Percentiles rank a stretch among this genome's conserved stretches.
phyloP scores from a whole-genome alignment of 2,113 vertebrate species.

The Actinemys pallida region DNA sequence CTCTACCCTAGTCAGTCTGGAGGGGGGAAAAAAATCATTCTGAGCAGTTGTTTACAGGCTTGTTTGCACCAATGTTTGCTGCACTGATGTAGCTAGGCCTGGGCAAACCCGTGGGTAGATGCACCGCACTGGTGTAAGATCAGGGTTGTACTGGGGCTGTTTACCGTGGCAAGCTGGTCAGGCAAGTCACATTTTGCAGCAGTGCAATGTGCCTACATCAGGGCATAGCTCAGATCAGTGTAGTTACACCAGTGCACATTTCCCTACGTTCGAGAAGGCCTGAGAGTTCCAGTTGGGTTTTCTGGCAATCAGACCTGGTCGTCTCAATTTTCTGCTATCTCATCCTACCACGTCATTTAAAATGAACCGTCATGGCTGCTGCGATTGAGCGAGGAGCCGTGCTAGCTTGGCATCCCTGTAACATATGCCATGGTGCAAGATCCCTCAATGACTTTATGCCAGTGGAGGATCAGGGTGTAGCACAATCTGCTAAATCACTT shows the following conservation, averaged over 20 bases:
- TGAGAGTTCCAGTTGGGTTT: neutral
- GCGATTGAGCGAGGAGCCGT: neutral
- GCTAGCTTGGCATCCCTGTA: no score
- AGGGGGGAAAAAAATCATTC: neutral
- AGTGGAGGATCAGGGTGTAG: no score
- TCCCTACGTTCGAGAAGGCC: neutral
- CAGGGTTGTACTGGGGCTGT: neutral
- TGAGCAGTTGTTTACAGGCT: neutral
- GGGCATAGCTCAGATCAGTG: neutral
- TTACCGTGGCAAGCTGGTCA: neutral
- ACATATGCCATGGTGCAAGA: no score
- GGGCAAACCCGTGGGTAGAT: neutral
- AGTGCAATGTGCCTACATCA: neutral
- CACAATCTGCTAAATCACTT: no score
- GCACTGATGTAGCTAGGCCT: neutral
- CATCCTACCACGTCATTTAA: neutral
- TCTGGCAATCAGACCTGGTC: neutral
- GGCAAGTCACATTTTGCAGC: neutral
- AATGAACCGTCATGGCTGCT: neutral
- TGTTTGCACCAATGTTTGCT: neutral
- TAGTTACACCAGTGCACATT: neutral
- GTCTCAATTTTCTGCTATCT: neutral
- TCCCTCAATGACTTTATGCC: no score
- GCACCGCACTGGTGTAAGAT: neutral
- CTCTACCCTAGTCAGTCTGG: neutral